Evolutionary conservation across 2,113 vertebrate species (phyloP).

Genomic region (Quiscalus mexicanus): DNA sequence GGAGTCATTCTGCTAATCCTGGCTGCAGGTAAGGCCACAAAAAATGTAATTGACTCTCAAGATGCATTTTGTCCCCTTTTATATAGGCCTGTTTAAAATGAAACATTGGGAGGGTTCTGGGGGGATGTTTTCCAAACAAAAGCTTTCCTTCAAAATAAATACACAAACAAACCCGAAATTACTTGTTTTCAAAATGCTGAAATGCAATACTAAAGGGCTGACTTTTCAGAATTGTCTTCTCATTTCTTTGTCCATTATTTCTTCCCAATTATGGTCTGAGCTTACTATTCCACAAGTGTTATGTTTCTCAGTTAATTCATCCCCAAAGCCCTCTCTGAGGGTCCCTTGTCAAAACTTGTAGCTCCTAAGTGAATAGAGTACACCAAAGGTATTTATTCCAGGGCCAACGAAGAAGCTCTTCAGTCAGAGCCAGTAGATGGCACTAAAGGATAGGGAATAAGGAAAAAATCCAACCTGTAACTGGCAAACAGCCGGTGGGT

Average conservation of each 20-base stretch:
- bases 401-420: fast-evolving
- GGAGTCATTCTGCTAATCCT: neutral
- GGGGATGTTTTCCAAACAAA: neutral
- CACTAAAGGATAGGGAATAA: neutral
- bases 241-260: neutral
- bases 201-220: neutral
- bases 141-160: neutral
- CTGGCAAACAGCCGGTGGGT: neutral
- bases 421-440: neutral
- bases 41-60: neutral
- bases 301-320: neutral
- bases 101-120: neutral
- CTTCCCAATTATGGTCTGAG: fast-evolving
- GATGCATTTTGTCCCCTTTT: neutral
- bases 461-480: neutral
- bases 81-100: neutral
- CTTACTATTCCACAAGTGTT: neutral
- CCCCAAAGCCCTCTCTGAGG: neutral
- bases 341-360: neutral
- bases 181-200: neutral
- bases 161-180: neutral
- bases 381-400: neutral
- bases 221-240: neutral
- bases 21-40: neutral
- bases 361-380: neutral